Conservation (phyloP, 2,888 invertebrate species). For the Polylopha cassiicola region DNA sequence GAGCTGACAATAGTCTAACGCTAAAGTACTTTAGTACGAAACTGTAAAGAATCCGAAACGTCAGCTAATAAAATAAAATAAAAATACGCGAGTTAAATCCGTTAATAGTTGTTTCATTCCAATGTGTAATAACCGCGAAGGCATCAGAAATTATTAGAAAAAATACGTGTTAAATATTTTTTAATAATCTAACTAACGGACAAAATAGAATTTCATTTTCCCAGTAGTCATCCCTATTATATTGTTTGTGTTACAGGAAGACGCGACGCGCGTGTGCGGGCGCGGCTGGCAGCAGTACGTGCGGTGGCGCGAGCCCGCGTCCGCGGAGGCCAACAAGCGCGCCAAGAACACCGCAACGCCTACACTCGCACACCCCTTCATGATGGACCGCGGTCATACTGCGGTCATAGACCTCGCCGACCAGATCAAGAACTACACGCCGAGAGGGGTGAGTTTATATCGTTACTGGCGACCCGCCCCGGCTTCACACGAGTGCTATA, state of each 20-base stretch:
- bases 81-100: no score
- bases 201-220: no score
- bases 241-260: slow-evolving; percentile 43
- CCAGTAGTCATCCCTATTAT: neutral
- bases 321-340: slow-evolving; percentile 91
- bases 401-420: slow-evolving; percentile 48
- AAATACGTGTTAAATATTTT: no score
- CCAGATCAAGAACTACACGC: slow-evolving; percentile 85
- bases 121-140: no score
- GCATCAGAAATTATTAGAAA: no score
- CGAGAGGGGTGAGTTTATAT: slow-evolving; percentile 79
- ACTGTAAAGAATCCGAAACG: no score
- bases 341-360: slow-evolving; percentile 83
- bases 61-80: no score
- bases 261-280: slow-evolving; percentile 81
- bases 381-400: slow-evolving; percentile 53
- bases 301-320: slow-evolving; percentile 91
- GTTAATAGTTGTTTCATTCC: no score
- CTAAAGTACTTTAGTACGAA: no score
- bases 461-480: no score
- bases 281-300: slow-evolving; percentile 96
- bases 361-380: slow-evolving; percentile 81
- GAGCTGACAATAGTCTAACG: no score
- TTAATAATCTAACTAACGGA: neutral
- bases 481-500: no score